Evolutionary conservation across 1,140 invertebrate species (phyloP).

Genomic region (Euglossa dilemma): DNA sequence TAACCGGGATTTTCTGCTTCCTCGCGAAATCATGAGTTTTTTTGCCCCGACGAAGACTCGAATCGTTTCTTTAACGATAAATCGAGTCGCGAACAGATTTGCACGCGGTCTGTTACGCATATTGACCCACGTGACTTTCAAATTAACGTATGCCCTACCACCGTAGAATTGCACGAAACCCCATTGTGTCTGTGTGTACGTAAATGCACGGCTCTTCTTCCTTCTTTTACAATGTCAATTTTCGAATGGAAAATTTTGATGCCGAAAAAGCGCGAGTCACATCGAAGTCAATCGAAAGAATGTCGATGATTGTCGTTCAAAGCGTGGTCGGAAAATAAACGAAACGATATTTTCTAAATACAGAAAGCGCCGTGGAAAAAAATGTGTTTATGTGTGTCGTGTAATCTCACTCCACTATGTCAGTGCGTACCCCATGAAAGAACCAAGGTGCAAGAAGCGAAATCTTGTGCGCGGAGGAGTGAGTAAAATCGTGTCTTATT

Average conservation of each 20-base stretch:
- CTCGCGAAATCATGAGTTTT: neutral
- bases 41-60: neutral
- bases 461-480: slow-evolving; percentile 55
- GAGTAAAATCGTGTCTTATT: slow-evolving; percentile 68
- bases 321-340: neutral
- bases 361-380: slow-evolving; percentile 1
- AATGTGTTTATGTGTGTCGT: slow-evolving; percentile 7
- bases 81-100: slow-evolving; percentile 1
- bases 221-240: neutral
- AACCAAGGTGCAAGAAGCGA: slow-evolving; percentile 57
- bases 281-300: neutral
- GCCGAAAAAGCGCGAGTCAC: neutral
- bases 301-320: neutral
- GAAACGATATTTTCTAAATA: neutral
- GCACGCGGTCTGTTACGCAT: neutral
- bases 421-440: slow-evolving; percentile 35
- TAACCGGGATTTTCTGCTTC: slow-evolving; percentile 2
- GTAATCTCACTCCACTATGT: slow-evolving; percentile 38
- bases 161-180: slow-evolving; percentile 72
- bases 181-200: slow-evolving; percentile 54
- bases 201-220: slow-evolving; percentile 17
- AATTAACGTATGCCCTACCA: slow-evolving; percentile 52
- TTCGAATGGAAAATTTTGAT: neutral
- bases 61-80: neutral
- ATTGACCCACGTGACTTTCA: neutral